Conservation (phyloP, 1,140 invertebrate species). For the Anastatus disparis region DNA sequence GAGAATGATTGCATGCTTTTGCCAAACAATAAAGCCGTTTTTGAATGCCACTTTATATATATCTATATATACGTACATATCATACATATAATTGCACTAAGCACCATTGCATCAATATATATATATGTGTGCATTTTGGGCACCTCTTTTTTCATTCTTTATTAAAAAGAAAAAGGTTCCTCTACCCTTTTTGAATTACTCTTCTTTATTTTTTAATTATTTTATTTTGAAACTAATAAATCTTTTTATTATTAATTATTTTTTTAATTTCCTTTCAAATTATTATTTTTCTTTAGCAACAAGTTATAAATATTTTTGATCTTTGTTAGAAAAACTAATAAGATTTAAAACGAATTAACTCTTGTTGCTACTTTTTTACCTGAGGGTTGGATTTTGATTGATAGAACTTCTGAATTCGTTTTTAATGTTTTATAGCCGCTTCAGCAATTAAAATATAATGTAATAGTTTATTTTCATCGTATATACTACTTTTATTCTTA, state of each 20-base stretch:
- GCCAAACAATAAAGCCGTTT: conserved; percentile 65
- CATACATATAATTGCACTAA: conserved; percentile 65
- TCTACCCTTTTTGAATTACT: background rate
- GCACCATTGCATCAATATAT: conserved; percentile 68
- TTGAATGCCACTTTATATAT: conserved; percentile 66
- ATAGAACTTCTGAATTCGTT: too few species aligned
- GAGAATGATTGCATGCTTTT: conserved; percentile 67
- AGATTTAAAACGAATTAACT: background rate
- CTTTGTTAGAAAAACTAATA: background rate
- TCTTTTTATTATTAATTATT: background rate
- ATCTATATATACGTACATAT: conserved; percentile 52
- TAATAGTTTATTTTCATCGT: too few species aligned
- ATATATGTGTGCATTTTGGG: conserved; percentile 63
- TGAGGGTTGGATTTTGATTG: background rate
- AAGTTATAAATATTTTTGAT: background rate
- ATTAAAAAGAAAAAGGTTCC: background rate
- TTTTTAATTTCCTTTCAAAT: too few species aligned
- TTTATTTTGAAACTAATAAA: background rate
- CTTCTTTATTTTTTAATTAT: background rate
- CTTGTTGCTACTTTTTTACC: background rate
- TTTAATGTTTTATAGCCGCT: too few species aligned
- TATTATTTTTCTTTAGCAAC: background rate
- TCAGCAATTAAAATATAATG: too few species aligned
- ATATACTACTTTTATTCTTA: too few species aligned
- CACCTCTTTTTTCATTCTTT: conserved; percentile 64